Conservation (phyloP, 2,797 vertebrate species). For the Sus cebifrons region DNA sequence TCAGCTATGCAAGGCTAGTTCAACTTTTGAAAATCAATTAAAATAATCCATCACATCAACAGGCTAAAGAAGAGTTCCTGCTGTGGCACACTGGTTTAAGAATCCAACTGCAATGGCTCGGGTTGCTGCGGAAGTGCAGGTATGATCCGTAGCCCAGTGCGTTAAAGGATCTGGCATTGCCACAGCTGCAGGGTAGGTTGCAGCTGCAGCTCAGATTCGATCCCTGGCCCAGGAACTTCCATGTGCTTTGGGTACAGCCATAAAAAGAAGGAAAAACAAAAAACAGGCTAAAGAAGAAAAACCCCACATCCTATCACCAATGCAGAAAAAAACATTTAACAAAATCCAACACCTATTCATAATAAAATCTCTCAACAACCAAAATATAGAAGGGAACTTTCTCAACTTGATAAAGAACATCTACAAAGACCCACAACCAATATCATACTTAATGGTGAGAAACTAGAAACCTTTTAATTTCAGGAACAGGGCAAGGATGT, state of each 20-base stretch:
- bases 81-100: too few species aligned
- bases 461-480: not conserved
- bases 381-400: not conserved
- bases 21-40: constrained; percentile 35
- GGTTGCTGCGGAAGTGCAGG: too few species aligned
- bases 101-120: too few species aligned
- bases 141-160: too few species aligned
- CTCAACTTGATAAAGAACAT: not conserved
- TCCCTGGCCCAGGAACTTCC: too few species aligned
- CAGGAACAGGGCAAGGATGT: not conserved
- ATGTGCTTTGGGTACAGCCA: too few species aligned
- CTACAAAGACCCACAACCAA: not conserved
- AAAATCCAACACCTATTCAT: not conserved
- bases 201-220: too few species aligned
- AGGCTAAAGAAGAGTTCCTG: not conserved
- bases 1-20: not conserved
- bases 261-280: too few species aligned
- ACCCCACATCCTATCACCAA: not conserved
- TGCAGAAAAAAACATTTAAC: constrained; percentile 35
- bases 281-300: not conserved
- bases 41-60: not conserved
- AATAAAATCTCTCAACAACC: constrained; percentile 3
- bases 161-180: too few species aligned
- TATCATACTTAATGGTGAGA: not conserved
- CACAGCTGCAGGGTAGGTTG: too few species aligned